Base-by-base conservation (phyloP, 64 coral and sea anemone genomes). In the Platygyra sinensis region DNA sequence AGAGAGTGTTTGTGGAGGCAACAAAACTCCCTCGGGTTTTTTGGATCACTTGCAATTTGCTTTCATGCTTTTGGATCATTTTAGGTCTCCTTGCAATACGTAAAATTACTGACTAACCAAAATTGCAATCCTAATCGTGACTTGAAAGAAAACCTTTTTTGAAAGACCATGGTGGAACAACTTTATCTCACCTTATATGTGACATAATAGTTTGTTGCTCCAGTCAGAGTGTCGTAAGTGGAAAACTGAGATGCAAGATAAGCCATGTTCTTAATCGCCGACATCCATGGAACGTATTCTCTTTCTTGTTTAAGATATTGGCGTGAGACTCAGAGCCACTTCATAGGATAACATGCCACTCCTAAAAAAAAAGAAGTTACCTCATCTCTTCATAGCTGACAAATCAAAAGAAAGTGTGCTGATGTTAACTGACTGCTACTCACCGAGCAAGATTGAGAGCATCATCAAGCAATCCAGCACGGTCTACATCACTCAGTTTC, bases 281-380 rank as follows among this genome's bases (percentile, higher is more conserved):
- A 76, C 57, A 83, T 77, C 90, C 90, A 92, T 11, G 90, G 90
- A 63, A 87, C 83, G 42, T 92, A 92, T 59, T 86, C 83, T 73
- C 50, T 57, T 76, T 92, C 90, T 15, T 87, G 71, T 10, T 50
- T 30, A 0, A 92, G 83, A 75, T 87, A 92, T 31, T n/a, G 30
- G 38, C 46, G 90, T 92, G 57, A 92, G 74, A 52, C 72, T 74
- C 25, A 92, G 49, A 6, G 90, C 82, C 19, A 76, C 18, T 9
- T 84, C 36, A 84, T 84, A 19, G 29, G 8, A 0, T 24, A 84
- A 69, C 33, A 38, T 24, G 38, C 24, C 81, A 50, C 32, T 39
- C 62, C 81, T 84, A 24, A 69, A 84, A 84, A n/a, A n/a, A 20
- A 4, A 11, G n/a, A n/a, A n/a, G n/a, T n/a, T n/a, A n/a, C n/a